Percentiles rank a stretch among this genome's conserved stretches.
Conservation (phyloP, 1,140 invertebrate genomes). For the Saccostrea cuccullata region DNA sequence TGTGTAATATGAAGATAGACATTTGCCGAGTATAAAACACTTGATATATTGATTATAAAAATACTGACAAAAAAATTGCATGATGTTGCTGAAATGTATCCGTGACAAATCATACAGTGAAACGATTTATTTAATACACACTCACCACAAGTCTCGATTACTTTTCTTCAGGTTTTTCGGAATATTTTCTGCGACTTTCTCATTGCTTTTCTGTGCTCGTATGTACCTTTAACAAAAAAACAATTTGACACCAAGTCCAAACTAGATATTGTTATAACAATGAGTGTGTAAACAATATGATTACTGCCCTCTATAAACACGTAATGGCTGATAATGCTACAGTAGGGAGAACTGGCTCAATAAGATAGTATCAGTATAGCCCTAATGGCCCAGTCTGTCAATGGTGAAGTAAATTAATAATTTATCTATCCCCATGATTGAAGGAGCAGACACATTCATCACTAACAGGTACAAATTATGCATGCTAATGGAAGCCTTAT, state of each 20-base stretch:
- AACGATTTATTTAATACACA: not conserved
- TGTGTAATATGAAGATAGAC: conserved; percentile 23
- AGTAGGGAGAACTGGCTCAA: not conserved
- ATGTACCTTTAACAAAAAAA: conserved; percentile 70
- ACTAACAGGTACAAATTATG: conserved; percentile 1
- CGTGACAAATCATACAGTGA: not conserved
- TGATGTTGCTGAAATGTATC: not conserved
- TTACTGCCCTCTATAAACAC: not conserved
- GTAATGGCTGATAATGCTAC: conserved; percentile 1
- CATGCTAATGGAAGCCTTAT: conserved; percentile 15
- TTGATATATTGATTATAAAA: not conserved
- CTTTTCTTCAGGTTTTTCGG: conserved; percentile 86
- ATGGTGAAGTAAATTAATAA: conserved; percentile 17
- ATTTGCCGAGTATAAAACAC: not conserved
- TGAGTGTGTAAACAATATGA: not conserved
- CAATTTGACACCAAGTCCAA: not conserved
- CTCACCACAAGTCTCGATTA: conserved; percentile 84
- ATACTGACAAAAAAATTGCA: not conserved
- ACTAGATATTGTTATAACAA: not conserved
- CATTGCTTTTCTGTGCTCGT: conserved; percentile 87
- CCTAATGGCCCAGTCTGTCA: not conserved
- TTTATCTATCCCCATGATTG: not conserved
- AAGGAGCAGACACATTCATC: conserved; percentile 3
- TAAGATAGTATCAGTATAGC: not conserved
- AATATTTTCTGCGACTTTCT: conserved; percentile 85